phyloP scores from a whole-genome alignment of 2,888 invertebrate species.

The Chironomus tentans region DNA sequence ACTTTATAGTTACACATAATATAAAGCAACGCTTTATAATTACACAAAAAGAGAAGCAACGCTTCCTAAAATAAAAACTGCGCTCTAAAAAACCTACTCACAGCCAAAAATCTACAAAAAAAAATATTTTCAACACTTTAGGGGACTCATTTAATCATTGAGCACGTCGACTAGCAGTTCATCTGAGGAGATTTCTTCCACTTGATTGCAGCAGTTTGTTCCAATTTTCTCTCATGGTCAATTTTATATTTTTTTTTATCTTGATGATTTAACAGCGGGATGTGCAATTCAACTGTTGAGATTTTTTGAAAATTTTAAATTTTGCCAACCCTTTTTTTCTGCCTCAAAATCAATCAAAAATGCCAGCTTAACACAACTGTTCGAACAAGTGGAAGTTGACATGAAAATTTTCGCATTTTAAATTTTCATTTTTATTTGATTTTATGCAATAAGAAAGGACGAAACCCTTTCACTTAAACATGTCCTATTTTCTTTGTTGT shows the following conservation, averaged over 20 bases:
- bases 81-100: too few relatives aligned
- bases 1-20: too few relatives aligned
- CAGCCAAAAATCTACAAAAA: too few relatives aligned
- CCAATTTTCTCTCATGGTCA: neutral
- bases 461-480: neutral
- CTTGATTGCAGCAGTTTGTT: slow-evolving; percentile 11
- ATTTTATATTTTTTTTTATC: neutral
- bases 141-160: neutral
- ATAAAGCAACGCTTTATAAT: too few relatives aligned
- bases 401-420: neutral
- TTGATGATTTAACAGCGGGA: neutral
- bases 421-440: neutral
- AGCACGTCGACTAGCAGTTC: neutral
- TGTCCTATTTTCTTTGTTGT: slow-evolving; percentile 14
- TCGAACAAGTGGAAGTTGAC: slow-evolving; percentile 10
- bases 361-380: slow-evolving; percentile 22
- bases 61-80: too few relatives aligned
- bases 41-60: too few relatives aligned
- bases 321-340: neutral
- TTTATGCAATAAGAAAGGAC: neutral
- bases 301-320: neutral
- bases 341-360: slow-evolving; percentile 12
- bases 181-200: slow-evolving; percentile 9
- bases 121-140: too few relatives aligned
- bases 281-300: neutral